Evolutionary conservation across 2,113 vertebrate species (phyloP).

Genomic region (Gracilinanus agilis): DNA sequence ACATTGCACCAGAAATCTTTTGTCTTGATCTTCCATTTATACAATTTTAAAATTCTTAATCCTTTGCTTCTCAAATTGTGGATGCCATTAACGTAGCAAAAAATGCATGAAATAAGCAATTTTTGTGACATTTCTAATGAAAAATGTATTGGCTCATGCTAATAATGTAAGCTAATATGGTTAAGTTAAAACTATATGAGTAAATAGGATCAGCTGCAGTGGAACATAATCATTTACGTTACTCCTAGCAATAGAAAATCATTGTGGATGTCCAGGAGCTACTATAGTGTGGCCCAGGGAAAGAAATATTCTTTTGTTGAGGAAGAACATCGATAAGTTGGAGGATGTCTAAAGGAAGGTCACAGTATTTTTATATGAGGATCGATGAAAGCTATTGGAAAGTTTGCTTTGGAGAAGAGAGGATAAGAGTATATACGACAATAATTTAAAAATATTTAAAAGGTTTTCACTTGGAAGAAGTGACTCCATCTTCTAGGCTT

Average conservation of each 20-base stretch:
- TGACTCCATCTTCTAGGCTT: not conserved
- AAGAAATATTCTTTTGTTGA: not conserved
- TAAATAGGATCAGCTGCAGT: not conserved
- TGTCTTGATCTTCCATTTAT: slow-evolving; percentile 62
- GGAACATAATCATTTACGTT: slow-evolving; percentile 43
- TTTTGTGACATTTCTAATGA: slow-evolving; percentile 55
- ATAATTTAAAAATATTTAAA: not conserved
- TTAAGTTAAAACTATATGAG: slow-evolving; percentile 38
- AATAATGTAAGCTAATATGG: slow-evolving; percentile 56
- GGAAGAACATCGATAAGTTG: not conserved
- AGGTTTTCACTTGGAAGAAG: not conserved
- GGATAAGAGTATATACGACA: not conserved
- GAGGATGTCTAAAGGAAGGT: not conserved
- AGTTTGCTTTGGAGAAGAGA: not conserved
- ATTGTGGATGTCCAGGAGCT: slow-evolving; percentile 47
- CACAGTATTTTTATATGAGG: not conserved
- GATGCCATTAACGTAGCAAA: slow-evolving; percentile 66
- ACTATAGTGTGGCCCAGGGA: slow-evolving; percentile 51
- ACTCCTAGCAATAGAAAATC: slow-evolving; percentile 17
- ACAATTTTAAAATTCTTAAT: slow-evolving; percentile 52
- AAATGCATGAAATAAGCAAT: slow-evolving; percentile 71
- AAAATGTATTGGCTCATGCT: slow-evolving; percentile 60
- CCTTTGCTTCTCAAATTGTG: slow-evolving; percentile 58
- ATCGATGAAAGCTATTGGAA: not conserved
- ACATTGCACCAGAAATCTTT: slow-evolving; percentile 56